Conservation (phyloP, 2,113 vertebrate species). For the Sisor rabdophorus region DNA sequence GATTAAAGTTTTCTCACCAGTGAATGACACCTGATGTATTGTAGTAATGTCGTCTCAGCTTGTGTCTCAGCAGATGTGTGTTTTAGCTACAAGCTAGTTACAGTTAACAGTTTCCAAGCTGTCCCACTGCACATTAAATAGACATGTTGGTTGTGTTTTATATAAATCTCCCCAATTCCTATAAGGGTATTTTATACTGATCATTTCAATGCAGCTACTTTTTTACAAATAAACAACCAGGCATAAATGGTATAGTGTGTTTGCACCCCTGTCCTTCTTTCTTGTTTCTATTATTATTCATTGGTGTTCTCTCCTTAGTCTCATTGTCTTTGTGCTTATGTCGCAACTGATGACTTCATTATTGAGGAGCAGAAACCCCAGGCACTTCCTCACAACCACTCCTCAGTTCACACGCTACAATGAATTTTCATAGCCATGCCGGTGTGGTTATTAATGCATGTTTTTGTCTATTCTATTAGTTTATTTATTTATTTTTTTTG, state of each 20-base stretch:
- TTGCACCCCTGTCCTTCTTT: too few species aligned
- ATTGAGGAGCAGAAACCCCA: conserved; percentile 4
- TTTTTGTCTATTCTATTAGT: conserved; percentile 16
- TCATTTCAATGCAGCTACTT: not conserved
- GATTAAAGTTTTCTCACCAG: too few species aligned
- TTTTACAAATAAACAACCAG: not conserved
- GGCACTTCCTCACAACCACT: conserved; percentile 7
- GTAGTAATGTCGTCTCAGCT: too few species aligned
- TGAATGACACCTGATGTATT: too few species aligned
- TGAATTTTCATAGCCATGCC: not conserved
- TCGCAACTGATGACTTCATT: conserved; percentile 20
- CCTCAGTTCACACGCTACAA: conserved; percentile 7
- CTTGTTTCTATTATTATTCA: not conserved
- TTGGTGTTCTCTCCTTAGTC: too few species aligned
- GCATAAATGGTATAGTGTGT: not conserved
- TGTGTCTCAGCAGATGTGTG: too few species aligned
- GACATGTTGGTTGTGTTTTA: not conserved
- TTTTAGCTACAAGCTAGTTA: too few species aligned
- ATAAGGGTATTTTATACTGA: not conserved
- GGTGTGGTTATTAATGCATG: conserved; percentile 13
- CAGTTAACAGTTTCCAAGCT: too few species aligned
- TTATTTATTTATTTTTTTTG: conserved; percentile 24
- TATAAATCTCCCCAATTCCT: not conserved
- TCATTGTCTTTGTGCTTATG: not conserved
- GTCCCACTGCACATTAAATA: not conserved